Evolutionary conservation across 2,797 vertebrate genomes (phyloP).

Genomic region (Erethizon dorsatum): DNA sequence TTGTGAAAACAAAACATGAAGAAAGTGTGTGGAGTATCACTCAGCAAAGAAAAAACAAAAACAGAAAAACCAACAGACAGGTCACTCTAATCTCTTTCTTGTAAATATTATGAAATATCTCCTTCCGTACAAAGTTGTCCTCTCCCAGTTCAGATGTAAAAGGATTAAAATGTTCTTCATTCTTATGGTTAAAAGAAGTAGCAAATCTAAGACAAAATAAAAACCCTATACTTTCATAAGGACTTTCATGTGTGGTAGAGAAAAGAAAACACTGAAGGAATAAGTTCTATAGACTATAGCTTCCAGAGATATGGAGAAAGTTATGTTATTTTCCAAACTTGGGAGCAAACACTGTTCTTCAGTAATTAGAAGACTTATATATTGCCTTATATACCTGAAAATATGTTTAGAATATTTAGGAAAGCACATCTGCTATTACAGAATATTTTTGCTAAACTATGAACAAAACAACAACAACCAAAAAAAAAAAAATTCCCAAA

Average conservation of each 20-base stretch:
- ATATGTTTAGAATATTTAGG: neutral
- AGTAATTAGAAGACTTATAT: neutral
- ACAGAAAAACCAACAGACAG: neutral
- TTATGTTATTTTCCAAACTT: neutral
- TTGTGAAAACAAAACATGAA: neutral
- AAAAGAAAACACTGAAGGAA: neutral
- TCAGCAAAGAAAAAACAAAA: neutral
- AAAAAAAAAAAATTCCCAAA: neutral
- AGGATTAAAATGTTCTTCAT: neutral
- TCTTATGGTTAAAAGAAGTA: neutral
- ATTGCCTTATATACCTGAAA: neutral
- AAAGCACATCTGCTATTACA: neutral
- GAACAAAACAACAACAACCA: neutral
- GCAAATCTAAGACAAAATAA: neutral
- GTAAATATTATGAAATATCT: neutral
- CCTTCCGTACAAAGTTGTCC: neutral
- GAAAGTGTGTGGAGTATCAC: neutral
- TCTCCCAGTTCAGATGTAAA: neutral
- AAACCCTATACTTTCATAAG: neutral
- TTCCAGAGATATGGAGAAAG: neutral
- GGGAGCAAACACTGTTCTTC: neutral
- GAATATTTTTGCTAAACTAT: conserved; percentile 19
- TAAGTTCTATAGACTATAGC: neutral
- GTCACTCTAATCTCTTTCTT: neutral
- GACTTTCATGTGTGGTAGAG: neutral